Base-by-base conservation (phyloP, 2,888 invertebrate genomes). In the Drosophila leonis region DNA sequence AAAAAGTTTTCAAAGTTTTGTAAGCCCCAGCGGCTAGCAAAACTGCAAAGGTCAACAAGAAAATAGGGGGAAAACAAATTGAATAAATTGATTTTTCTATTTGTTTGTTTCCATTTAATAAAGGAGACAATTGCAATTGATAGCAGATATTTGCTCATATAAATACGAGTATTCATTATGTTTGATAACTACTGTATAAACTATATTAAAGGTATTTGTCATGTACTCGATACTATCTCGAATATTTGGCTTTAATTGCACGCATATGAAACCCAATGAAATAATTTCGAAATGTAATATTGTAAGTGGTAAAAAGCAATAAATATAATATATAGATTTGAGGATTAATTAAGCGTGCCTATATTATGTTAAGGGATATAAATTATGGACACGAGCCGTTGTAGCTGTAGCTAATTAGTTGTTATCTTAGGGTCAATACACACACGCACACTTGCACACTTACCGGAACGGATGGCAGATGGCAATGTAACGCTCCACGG, bases 401-500 rank as follows among this genome's bases (percentile, higher is more conserved):
- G 59, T 59, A 8, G 27, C 46, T 29, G 10, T n/a, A 13, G 6
- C 37, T 59, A 59, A 48, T 33, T 49, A 49, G 33, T 33, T 56
- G 56, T 56, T 64, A 64, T 64, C 63, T 64, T 33, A 15, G 37
- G 27, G 59, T 39, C 18, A 37, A 42, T n/a, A 56, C 41, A 46
- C 33, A n/a, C 31, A 33, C 44, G 13, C 42, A 9, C 55, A 31
- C 31, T 29, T 29, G 1, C 13, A 4, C 31, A 59, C 92, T 91
- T 79, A 93, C 93, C 93, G 90, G 74, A 98, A 97, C 0, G 98
- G 98, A 90, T 97, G 96, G 89, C 97, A 97, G 82, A 97, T 97
- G 7, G 97, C 97, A 41, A 97, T 95, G 91, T 97, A 98, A 72
- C 98, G 94, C 92, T 98, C 98, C 15, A 97, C 95, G 0, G 96